These are phyloP conservation scores for Hydrozoanthus gracilis DNA, from an alignment of 92 coral and sea anemone species.

Conservation along the genomic window DNA sequence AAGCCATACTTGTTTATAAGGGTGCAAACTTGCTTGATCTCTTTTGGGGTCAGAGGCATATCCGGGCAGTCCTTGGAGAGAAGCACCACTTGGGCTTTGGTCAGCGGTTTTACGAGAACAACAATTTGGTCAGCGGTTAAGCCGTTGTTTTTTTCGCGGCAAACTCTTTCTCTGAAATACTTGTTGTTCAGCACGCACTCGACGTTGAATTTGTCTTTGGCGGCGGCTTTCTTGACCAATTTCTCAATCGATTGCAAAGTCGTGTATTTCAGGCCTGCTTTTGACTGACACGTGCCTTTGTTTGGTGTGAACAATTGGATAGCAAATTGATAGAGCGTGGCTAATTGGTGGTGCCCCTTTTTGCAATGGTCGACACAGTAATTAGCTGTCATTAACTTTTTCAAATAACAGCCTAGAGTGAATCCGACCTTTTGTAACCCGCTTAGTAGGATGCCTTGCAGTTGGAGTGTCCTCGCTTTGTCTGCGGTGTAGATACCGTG, in stretches of 20 bases:
- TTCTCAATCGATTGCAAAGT: constrained; percentile 49
- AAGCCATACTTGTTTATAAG: constrained; percentile 34
- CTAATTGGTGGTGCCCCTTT: constrained; percentile 38
- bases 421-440: constrained; percentile 50
- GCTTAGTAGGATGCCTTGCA: constrained; percentile 29
- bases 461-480: constrained; percentile 12
- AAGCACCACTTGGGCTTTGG: constrained; percentile 32
- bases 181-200: constrained; percentile 74
- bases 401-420: constrained; percentile 42
- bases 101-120: constrained; percentile 18
- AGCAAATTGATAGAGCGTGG: constrained; percentile 32
- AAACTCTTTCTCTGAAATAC: constrained; percentile 50
- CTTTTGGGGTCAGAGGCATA: constrained; percentile 55
- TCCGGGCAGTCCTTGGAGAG: constrained; percentile 58
- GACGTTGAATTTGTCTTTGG: constrained; percentile 44
- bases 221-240: constrained; percentile 45
- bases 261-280: constrained; percentile 58
- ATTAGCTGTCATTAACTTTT: constrained; percentile 37
- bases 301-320: constrained; percentile 37
- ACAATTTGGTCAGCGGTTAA: constrained; percentile 38
- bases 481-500: constrained; percentile 17
- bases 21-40: constrained; percentile 22
- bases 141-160: constrained; percentile 46
- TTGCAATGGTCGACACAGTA: constrained; percentile 38
- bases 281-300: constrained; percentile 44